Conservation (phyloP, 2,113 vertebrate genomes). For the Labeo rohita region DNA sequence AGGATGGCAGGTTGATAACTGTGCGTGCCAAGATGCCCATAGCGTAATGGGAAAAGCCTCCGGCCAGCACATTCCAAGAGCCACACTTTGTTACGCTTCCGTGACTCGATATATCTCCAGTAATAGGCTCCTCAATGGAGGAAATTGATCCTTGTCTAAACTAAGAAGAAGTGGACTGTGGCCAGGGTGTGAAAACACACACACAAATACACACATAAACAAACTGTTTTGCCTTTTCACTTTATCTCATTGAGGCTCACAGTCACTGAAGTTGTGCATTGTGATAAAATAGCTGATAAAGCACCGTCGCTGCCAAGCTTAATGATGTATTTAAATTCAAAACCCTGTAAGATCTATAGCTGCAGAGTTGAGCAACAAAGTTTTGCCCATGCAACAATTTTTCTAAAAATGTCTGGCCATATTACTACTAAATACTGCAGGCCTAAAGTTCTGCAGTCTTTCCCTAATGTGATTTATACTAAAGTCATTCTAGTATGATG, state of each 20-base stretch:
- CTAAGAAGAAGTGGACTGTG: constrained; percentile 13
- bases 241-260: neutral
- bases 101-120: constrained; percentile 32
- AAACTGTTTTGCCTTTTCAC: constrained; percentile 26
- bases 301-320: constrained; percentile 13
- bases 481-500: neutral
- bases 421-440: constrained; percentile 25
- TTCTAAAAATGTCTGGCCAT: neutral
- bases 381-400: constrained; percentile 23
- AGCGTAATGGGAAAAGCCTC: constrained; percentile 29
- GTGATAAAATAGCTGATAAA: constrained; percentile 41
- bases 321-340: constrained; percentile 31
- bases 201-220: constrained; percentile 29
- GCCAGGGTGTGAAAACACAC: constrained; percentile 33
- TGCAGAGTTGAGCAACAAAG: constrained; percentile 3
- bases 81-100: neutral
- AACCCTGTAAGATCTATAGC: neutral
- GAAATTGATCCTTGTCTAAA: constrained; percentile 52
- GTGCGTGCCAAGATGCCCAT: constrained; percentile 26
- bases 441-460: neutral
- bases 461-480: neutral
- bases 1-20: constrained; percentile 36
- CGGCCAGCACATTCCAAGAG: constrained; percentile 17
- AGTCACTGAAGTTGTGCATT: constrained; percentile 29
- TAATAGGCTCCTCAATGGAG: constrained; percentile 40